A percentile compares a stretch with the other conserved stretches of the same genome.
phyloP scores from a whole-genome alignment of 2,113 vertebrate genomes.

The Scolopax mira region DNA sequence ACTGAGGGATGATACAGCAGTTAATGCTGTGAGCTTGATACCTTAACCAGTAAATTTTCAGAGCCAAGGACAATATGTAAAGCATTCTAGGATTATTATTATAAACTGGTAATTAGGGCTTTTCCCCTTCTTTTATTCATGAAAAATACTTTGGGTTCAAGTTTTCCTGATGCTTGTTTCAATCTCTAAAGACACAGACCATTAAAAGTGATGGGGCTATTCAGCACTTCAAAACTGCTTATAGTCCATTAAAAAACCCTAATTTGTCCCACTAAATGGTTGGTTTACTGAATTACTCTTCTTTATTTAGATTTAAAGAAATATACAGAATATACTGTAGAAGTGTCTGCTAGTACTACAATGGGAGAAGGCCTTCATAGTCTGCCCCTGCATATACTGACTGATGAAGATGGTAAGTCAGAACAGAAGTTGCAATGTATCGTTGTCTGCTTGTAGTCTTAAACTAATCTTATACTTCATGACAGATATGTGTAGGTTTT shows the following conservation, averaged over 20 bases:
- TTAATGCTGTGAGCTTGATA: neutral
- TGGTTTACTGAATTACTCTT: neutral
- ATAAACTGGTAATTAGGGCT: neutral
- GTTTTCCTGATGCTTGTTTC: neutral
- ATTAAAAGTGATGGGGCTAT: neutral
- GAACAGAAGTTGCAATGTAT: neutral
- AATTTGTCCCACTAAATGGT: neutral
- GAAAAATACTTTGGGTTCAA: neutral
- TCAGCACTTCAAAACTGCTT: neutral
- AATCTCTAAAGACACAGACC: neutral
- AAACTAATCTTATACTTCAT: neutral
- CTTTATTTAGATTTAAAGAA: constrained; percentile 73
- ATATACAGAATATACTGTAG: constrained; percentile 71
- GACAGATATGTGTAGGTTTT: neutral
- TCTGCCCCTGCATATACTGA: constrained; percentile 64
- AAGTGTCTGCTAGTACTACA: constrained; percentile 77
- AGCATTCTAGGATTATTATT: neutral
- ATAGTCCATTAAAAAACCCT: fast-evolving
- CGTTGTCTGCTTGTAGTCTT: neutral
- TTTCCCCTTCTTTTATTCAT: neutral
- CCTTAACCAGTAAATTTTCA: neutral
- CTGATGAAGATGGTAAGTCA: constrained; percentile 80
- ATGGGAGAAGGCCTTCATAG: constrained; percentile 76
- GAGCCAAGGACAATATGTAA: neutral
- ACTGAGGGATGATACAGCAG: neutral